Conservation (phyloP, 2,888 invertebrate genomes). For the Spialia ferax region DNA sequence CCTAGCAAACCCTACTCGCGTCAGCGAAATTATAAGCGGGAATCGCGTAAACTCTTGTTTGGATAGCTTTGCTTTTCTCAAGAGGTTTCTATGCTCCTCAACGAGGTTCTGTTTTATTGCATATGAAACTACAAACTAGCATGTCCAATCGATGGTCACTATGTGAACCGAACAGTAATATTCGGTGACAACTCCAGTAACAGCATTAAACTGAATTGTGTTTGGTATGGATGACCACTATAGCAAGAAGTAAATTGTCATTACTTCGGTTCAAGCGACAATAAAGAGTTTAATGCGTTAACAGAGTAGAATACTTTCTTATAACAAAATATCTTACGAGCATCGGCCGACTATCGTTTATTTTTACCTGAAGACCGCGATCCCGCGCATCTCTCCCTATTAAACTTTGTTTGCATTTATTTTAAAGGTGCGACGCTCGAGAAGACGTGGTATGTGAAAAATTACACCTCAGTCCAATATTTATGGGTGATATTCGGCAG, state of each 20-base stretch:
- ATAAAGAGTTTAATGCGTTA: slow-evolving; percentile 39
- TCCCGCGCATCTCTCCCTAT: slow-evolving; percentile 86
- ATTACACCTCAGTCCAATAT: slow-evolving; percentile 87
- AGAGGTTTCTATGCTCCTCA: slow-evolving; percentile 38
- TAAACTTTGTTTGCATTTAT: slow-evolving; percentile 87
- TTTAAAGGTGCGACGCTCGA: slow-evolving; percentile 86
- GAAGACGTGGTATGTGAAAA: slow-evolving; percentile 86
- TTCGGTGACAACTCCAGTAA: slow-evolving; percentile 15
- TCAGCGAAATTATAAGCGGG: slow-evolving; percentile 55
- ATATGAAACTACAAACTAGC: slow-evolving; percentile 14
- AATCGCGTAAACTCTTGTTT: slow-evolving; percentile 43
- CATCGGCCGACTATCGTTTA: slow-evolving; percentile 81
- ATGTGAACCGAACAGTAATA: neutral
- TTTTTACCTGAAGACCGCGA: slow-evolving; percentile 83
- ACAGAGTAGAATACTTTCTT: slow-evolving; percentile 56
- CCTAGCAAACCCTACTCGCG: slow-evolving; percentile 40
- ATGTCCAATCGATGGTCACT: neutral
- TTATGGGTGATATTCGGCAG: slow-evolving; percentile 87
- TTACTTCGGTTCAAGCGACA: slow-evolving; percentile 28
- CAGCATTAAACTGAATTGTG: slow-evolving; percentile 30
- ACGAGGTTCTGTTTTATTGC: slow-evolving; percentile 25
- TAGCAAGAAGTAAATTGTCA: slow-evolving; percentile 21
- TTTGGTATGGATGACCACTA: slow-evolving; percentile 6
- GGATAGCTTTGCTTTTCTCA: slow-evolving; percentile 44
- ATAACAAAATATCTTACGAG: slow-evolving; percentile 74